Percentiles rank a stretch among this genome's conserved stretches.
These are phyloP conservation scores for Latrodectus geometricus DNA, from an alignment of 1,140 invertebrate genomes.

Conservation along the genomic window DNA sequence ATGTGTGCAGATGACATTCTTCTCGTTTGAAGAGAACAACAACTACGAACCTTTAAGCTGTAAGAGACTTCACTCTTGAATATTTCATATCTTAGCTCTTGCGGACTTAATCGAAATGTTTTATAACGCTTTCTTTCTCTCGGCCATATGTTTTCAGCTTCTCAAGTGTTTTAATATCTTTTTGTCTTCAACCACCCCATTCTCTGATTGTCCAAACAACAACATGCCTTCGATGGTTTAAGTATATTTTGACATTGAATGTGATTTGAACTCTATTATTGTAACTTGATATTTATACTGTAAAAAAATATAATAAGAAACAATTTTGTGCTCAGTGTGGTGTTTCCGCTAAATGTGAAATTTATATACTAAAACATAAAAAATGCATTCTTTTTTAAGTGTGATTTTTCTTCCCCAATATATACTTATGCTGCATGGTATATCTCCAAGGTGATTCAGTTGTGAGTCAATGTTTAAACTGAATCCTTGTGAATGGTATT, in stretches of 20 bases:
- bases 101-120: background rate
- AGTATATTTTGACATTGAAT: constrained; percentile 34
- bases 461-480: constrained; percentile 38
- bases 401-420: constrained; percentile 3
- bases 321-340: constrained; percentile 48
- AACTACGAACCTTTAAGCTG: background rate
- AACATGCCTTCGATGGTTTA: constrained; percentile 29
- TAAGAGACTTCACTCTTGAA: background rate
- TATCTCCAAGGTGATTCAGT: constrained; percentile 23
- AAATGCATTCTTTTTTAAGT: background rate
- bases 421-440: constrained; percentile 39
- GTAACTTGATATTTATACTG: constrained; percentile 6
- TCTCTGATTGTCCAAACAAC: constrained; percentile 19
- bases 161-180: constrained; percentile 4
- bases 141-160: background rate
- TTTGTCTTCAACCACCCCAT: background rate
- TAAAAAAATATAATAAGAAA: constrained; percentile 21
- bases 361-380: background rate
- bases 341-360: constrained; percentile 40
- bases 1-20: constrained; percentile 4
- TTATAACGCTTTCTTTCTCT: background rate
- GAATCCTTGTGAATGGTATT: constrained; percentile 33
- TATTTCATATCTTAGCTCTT: constrained; percentile 24
- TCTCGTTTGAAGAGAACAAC: constrained; percentile 3
- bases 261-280: constrained; percentile 57